Evolutionary conservation across 2,797 vertebrate species (phyloP).

Genomic region (Oreortyx pictus): DNA sequence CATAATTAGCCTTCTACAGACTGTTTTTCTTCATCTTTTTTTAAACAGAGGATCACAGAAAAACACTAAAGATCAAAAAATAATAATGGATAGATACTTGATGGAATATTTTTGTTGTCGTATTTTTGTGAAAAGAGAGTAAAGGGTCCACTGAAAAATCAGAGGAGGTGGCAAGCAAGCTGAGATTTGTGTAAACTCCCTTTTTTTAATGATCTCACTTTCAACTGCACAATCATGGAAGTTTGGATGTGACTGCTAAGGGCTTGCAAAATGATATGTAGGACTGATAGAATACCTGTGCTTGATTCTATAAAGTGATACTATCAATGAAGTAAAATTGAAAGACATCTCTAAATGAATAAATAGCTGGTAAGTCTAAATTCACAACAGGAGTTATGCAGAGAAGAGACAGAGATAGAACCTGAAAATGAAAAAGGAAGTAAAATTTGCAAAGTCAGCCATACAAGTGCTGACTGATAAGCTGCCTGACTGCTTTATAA

Average conservation of each 20-base stretch:
- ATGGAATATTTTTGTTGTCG: background rate
- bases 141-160: background rate
- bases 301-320: background rate
- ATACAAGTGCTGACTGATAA: background rate
- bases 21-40: background rate
- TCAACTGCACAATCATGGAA: rapidly evolving
- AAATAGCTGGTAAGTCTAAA: background rate
- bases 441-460: background rate
- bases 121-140: background rate
- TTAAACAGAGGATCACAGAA: background rate
- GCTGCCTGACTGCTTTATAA: background rate
- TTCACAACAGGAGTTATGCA: background rate
- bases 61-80: background rate
- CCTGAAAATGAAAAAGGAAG: background rate
- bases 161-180: rapidly evolving
- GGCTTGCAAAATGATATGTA: background rate
- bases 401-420: background rate
- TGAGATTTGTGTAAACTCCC: background rate
- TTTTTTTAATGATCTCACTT: background rate
- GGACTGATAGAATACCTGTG: background rate
- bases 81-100: background rate
- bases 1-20: background rate
- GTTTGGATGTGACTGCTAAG: background rate
- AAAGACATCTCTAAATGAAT: background rate
- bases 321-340: background rate